Conservation (phyloP, 2,113 vertebrate species). For the Periophthalmodon schlosseri region DNA sequence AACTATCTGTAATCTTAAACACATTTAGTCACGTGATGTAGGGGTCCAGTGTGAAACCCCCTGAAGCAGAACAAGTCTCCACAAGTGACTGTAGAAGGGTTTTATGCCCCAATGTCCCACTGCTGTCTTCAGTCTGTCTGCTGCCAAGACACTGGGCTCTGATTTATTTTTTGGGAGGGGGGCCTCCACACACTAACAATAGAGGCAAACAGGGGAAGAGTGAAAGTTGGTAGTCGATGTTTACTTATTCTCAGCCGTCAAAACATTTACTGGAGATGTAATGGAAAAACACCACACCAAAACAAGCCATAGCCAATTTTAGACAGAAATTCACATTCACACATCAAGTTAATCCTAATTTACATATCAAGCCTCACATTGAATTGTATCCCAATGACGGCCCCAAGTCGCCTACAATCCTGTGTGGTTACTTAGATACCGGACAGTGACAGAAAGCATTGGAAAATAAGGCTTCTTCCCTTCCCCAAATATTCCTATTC, state of each 20-base stretch:
- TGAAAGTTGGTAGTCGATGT: slow-evolving; percentile 25
- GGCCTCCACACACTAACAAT: slow-evolving; percentile 25
- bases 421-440: slow-evolving; percentile 67
- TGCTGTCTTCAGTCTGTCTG: slow-evolving; percentile 40
- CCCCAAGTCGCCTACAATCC: slow-evolving; percentile 52
- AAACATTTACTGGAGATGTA: slow-evolving; percentile 44
- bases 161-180: slow-evolving; percentile 44
- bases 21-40: neutral
- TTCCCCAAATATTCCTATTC: slow-evolving; percentile 40
- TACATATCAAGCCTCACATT: slow-evolving; percentile 39
- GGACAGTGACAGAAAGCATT: slow-evolving; percentile 42
- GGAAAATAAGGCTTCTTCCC: slow-evolving; percentile 46
- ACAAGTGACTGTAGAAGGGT: neutral
- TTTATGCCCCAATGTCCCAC: slow-evolving; percentile 20
- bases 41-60: neutral
- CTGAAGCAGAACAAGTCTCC: neutral
- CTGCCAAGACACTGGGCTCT: slow-evolving; percentile 50
- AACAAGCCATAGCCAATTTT: slow-evolving; percentile 30
- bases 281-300: slow-evolving; percentile 65
- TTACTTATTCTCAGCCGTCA: slow-evolving; percentile 42
- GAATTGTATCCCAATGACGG: slow-evolving; percentile 48
- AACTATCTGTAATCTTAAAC: neutral
- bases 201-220: slow-evolving; percentile 31
- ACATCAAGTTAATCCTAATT: slow-evolving; percentile 49
- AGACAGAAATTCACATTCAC: slow-evolving; percentile 39